Evolutionary conservation across 2,888 invertebrate species (phyloP).

Genomic region (Oxytorus armatus): DNA sequence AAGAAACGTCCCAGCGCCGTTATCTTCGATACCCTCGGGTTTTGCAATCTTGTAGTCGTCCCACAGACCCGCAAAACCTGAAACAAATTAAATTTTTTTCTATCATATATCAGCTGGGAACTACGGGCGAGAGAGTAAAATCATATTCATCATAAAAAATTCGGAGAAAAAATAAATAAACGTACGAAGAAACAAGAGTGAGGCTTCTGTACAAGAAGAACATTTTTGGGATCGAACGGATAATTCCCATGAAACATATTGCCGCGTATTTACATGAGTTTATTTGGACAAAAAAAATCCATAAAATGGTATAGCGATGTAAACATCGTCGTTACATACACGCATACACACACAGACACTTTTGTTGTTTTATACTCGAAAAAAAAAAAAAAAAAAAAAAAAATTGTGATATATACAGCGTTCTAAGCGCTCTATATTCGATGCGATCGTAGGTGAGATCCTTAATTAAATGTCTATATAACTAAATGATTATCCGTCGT

Average conservation of each 20-base stretch:
- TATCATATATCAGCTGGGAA: slow-evolving; percentile 38
- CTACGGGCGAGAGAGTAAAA: background rate
- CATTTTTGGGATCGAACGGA: slow-evolving; percentile 47
- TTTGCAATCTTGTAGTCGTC: slow-evolving; percentile 70
- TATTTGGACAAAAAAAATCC: slow-evolving; percentile 58
- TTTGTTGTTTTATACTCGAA: slow-evolving; percentile 47
- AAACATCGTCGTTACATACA: slow-evolving; percentile 60
- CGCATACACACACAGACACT: slow-evolving; percentile 55
- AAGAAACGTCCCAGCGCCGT: slow-evolving; percentile 40
- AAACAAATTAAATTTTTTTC: slow-evolving; percentile 72
- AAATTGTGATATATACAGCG: slow-evolving; percentile 54
- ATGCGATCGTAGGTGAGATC: slow-evolving; percentile 47
- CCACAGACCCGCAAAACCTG: slow-evolving; percentile 74
- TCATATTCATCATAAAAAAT: slow-evolving; percentile 8
- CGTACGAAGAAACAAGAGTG: background rate
- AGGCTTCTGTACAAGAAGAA: slow-evolving; percentile 28
- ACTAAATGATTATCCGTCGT: slow-evolving; percentile 63
- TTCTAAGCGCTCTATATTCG: slow-evolving; percentile 54
- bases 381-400: too few species aligned
- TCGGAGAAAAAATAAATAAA: background rate
- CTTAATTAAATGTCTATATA: slow-evolving; percentile 63
- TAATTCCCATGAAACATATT: slow-evolving; percentile 49
- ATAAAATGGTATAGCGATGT: slow-evolving; percentile 57
- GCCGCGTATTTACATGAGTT: slow-evolving; percentile 67
- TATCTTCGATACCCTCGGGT: slow-evolving; percentile 58